phyloP scores from a whole-genome alignment of 2,797 vertebrate genomes.

The Miichthys miiuy region DNA sequence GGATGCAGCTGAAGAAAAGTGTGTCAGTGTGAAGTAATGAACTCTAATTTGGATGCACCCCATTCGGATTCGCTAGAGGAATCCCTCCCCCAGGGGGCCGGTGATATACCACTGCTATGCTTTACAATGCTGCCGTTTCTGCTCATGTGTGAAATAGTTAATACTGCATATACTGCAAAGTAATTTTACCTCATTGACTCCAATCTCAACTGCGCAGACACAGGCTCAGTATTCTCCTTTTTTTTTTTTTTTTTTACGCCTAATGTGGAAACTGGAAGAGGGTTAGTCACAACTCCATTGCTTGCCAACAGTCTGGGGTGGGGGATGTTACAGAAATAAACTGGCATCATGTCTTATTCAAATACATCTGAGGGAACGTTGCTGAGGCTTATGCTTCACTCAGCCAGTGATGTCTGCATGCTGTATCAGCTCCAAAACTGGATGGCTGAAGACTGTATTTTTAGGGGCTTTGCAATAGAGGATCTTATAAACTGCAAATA shows the following conservation, averaged over 20 bases:
- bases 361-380: conserved; percentile 65
- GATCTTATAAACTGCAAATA: conserved; percentile 58
- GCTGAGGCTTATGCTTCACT: conserved; percentile 57
- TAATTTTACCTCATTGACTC: conserved; percentile 30
- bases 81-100: conserved; percentile 1
- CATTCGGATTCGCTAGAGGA: conserved; percentile 33
- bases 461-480: conserved; percentile 57
- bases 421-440: conserved; percentile 68
- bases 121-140: not conserved
- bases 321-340: conserved; percentile 73
- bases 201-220: conserved; percentile 37
- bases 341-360: conserved; percentile 77
- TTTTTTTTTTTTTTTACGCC: conserved; percentile 13
- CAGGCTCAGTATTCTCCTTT: conserved; percentile 6
- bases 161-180: conserved; percentile 6
- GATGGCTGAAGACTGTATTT: conserved; percentile 57
- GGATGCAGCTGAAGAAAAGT: conserved; percentile 41
- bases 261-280: conserved; percentile 62
- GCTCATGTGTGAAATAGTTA: conserved; percentile 22
- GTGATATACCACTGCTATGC: conserved; percentile 6
- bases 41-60: conserved; percentile 43
- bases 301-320: conserved; percentile 71
- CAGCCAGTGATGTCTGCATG: conserved; percentile 51
- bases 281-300: conserved; percentile 64
- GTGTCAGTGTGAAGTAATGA: conserved; percentile 42